Conservation (phyloP, 2,797 vertebrate genomes). For the Nasua narica region DNA sequence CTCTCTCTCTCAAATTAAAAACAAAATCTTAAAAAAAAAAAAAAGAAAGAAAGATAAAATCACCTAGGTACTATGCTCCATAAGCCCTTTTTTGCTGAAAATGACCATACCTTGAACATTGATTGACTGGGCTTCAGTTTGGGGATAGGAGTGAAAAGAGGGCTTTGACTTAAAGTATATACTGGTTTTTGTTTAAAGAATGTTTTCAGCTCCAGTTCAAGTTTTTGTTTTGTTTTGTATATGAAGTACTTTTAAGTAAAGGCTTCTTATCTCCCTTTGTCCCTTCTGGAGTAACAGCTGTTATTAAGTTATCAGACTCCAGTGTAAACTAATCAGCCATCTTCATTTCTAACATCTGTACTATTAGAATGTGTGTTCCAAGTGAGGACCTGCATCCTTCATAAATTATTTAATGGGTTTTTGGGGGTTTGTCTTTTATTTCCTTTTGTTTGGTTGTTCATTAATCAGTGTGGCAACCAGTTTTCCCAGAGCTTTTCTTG, state of each 20-base stretch:
- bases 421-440: background rate
- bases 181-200: background rate
- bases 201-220: background rate
- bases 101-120: background rate
- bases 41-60: no score
- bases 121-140: background rate
- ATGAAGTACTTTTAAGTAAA: background rate
- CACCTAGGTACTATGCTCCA: background rate
- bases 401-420: background rate
- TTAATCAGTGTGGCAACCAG: background rate
- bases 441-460: background rate
- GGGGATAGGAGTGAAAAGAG: background rate
- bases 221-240: background rate
- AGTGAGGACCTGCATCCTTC: background rate
- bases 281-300: background rate
- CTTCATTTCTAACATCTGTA: background rate
- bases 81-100: background rate
- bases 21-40: no score
- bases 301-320: background rate
- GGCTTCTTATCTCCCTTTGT: background rate
- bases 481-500: slow-evolving; percentile 2
- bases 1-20: no score
- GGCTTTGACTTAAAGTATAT: background rate
- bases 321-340: background rate
- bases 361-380: background rate